Percentiles rank a stretch among this genome's conserved stretches.
Evolutionary conservation across 2,888 invertebrate species (phyloP).

Genomic region (Callimorpha dominula): DNA sequence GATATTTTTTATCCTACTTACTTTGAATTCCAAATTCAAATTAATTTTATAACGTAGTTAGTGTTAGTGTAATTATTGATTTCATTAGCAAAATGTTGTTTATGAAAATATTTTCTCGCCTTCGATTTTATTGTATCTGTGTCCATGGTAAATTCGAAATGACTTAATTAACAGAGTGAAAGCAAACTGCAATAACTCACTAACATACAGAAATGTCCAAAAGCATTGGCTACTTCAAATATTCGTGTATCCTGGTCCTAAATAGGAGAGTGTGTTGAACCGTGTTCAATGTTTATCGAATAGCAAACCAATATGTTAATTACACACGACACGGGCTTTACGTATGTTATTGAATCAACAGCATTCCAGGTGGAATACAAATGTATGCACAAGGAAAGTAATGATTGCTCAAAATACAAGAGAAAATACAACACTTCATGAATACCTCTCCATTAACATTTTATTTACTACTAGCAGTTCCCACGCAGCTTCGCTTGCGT

Average conservation of each 20-base stretch:
- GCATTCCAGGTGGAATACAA: not conserved
- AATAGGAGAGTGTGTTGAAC: conserved; percentile 4
- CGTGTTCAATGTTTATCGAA: conserved; percentile 16
- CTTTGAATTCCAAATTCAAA: no score
- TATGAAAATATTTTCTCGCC: not conserved
- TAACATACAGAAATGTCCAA: not conserved
- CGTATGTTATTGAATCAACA: not conserved
- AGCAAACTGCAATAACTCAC: not conserved
- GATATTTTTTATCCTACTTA: no score
- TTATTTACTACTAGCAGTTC: no score
- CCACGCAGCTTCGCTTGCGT: no score
- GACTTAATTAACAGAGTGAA: not conserved
- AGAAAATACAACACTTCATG: not conserved
- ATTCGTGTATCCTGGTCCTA: not conserved
- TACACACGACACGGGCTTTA: not conserved
- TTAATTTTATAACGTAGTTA: no score
- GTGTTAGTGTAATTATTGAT: no score
- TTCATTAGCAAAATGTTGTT: no score
- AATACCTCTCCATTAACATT: no score
- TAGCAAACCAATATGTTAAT: conserved; percentile 14
- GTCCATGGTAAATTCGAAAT: not conserved
- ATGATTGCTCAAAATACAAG: not conserved
- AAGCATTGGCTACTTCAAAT: not conserved
- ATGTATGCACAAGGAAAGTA: not conserved
- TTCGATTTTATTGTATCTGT: not conserved